phyloP scores from a whole-genome alignment of 1,140 invertebrate genomes.

The Musca vetustissima region DNA sequence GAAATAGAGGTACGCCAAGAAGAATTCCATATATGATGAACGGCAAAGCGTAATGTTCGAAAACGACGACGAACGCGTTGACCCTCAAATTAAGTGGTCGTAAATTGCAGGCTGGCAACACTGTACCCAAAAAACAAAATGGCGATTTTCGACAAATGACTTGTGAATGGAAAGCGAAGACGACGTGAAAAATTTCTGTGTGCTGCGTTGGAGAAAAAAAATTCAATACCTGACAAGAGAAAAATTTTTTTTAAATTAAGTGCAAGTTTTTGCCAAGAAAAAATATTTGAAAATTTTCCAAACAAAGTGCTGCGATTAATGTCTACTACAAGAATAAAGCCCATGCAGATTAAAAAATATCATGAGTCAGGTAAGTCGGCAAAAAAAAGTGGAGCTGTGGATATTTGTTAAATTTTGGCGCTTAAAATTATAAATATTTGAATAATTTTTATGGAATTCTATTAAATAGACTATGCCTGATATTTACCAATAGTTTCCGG shows the following conservation, averaged over 20 bases:
- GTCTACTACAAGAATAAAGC: slow-evolving; percentile 48
- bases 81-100: slow-evolving; percentile 3
- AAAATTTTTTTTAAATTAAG: slow-evolving; percentile 19
- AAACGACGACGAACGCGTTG: not conserved
- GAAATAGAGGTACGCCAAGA: not conserved
- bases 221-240: slow-evolving; percentile 22
- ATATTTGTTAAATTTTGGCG: slow-evolving; percentile 41
- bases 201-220: slow-evolving; percentile 32
- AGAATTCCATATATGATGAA: slow-evolving; percentile 10
- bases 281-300: slow-evolving; percentile 20
- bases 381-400: slow-evolving; percentile 45
- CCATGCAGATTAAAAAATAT: slow-evolving; percentile 51
- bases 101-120: slow-evolving; percentile 17
- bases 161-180: slow-evolving; percentile 29
- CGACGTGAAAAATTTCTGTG: slow-evolving; percentile 27
- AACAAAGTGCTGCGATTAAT: slow-evolving; percentile 47
- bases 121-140: slow-evolving; percentile 30
- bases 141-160: slow-evolving; percentile 32
- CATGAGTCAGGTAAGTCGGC: slow-evolving; percentile 54
- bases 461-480: slow-evolving; percentile 36
- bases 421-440: slow-evolving; percentile 40
- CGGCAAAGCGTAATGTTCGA: not conserved
- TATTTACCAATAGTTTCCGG: not conserved
- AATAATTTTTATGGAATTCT: slow-evolving; percentile 39
- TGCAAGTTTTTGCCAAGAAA: not conserved